Base-by-base conservation (phyloP, 1,140 invertebrate genomes). In the Notospermus geniculatus region DNA sequence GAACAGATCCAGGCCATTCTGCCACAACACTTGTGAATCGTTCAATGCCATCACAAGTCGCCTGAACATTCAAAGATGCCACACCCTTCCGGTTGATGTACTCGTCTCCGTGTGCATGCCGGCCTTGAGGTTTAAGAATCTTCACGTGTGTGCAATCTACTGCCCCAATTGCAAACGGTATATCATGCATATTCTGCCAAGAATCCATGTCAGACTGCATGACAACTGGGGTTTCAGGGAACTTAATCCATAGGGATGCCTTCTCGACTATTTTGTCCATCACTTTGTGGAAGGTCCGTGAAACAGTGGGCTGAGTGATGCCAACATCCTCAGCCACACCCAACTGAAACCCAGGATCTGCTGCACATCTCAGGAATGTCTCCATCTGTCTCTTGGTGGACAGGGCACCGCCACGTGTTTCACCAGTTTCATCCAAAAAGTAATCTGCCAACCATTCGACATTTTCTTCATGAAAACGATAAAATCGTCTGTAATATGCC, bases 1-100 rank as follows among this genome's bases (percentile, higher is more conserved):
- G 46, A n/a, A 50, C 46, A 50, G 46, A 50, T 50, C 46, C 46
- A 27, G 46, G 46, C 46, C 46, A 50, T n/a, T 50, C 46, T 4
- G 46, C 46, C n/a, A 27, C n/a, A 19, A 50, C 46, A 50, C 46
- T 50, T 22, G 46, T 50, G 46, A 50, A 50, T n/a, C 5, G 5
- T 50, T 27, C 46, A 5, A 5, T 22, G 4, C 5, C 32, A 36
- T 36, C 32, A 36, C 32, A 36, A 36, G 32, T 36, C 32, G 5
- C 32, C 32, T 36, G 32, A 15, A 36, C 32, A 36, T 36, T 36
- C 15, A 36, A 36, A 36, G 32, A 7, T 7, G 32, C 32, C 32
- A 7, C 15, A 15, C 32, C 32, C 4, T 15, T 36, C 5, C 32
- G 32, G 32, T 15, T 15, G 4, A 36, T 15, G 32, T 36, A 36